Base-by-base conservation (phyloP, 1,140 invertebrate genomes). In the Samia ricini region DNA sequence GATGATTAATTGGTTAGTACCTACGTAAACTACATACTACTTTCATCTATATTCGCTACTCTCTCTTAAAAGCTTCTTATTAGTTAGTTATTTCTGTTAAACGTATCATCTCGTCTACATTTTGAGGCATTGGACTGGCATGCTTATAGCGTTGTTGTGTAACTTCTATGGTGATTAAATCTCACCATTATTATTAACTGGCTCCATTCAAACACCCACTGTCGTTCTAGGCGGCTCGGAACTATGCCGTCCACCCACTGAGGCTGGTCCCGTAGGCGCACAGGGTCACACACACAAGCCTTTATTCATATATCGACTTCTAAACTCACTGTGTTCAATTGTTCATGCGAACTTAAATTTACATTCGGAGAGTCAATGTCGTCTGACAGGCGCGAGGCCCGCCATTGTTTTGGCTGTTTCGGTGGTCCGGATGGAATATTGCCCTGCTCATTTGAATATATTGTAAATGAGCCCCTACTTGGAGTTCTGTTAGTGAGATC, bases 121-220 rank as follows among this genome's bases (percentile, higher is more conserved):
- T 64, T 79, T 59, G 77, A 79, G 76, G 10, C 33, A 42, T 42
- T 42, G 77, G 74, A 80, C 68, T 67, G 73, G 69, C 86, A 89
- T 89, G 85, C 86, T 85, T 77, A 77, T 79, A 79, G 75, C 77
- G 81, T 77, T 81, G 79, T 89, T 89, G 79, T 82, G 87, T 85
- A 89, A 88, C 81, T 77, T 88, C 79, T 85, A 87, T 81, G 80
- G 87, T 89, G 87, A 89, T 89, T 88, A 88, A 83, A 89, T 89
- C 87, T 89, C 87, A 88, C 85, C 87, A 89, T 89, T 89, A 89
- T 89, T 89, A 89, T 87, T 87, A 86, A 88, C 84, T 88, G 87
- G 85, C 87, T 89, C 85, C 85, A 89, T 89, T 89, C 81, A 85
- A 84, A 85, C 87, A 89, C 87, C 87, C 87, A 89, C 87, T 83